Evolutionary conservation across 2,113 vertebrate genomes (phyloP).

Genomic region (Diphyllodes magnificus): DNA sequence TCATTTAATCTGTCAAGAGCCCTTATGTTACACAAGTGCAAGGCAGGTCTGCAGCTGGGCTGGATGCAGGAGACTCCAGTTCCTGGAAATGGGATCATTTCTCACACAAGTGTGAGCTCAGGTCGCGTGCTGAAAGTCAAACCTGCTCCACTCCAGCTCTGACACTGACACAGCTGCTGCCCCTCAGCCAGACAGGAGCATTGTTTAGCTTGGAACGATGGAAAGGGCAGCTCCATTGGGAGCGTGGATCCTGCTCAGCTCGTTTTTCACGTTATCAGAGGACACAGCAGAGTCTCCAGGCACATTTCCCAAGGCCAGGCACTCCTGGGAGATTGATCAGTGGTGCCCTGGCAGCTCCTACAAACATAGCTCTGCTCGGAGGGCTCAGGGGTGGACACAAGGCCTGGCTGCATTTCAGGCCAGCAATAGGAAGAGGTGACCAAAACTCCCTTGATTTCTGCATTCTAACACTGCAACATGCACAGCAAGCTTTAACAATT

Average conservation of each 20-base stretch:
- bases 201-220: fast-evolving
- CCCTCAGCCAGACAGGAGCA: fast-evolving
- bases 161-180: fast-evolving
- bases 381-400: fast-evolving
- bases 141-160: no score
- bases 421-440: neutral
- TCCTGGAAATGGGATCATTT: fast-evolving
- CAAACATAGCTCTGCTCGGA: neutral
- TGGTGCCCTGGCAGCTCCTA: neutral
- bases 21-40: neutral
- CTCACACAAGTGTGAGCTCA: fast-evolving
- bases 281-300: fast-evolving
- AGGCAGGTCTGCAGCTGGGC: neutral
- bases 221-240: fast-evolving
- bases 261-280: fast-evolving
- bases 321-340: fast-evolving
- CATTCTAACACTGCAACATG: neutral
- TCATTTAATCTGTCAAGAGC: neutral
- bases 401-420: neutral
- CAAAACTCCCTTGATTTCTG: fast-evolving
- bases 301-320: neutral
- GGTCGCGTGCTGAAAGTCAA: no score
- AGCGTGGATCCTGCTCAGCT: neutral
- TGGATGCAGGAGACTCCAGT: neutral
- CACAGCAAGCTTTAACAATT: neutral